Percentiles rank a stretch among this genome's conserved stretches.
phyloP scores from a whole-genome alignment of 2,113 vertebrate species.

The Myiopsitta monachus region DNA sequence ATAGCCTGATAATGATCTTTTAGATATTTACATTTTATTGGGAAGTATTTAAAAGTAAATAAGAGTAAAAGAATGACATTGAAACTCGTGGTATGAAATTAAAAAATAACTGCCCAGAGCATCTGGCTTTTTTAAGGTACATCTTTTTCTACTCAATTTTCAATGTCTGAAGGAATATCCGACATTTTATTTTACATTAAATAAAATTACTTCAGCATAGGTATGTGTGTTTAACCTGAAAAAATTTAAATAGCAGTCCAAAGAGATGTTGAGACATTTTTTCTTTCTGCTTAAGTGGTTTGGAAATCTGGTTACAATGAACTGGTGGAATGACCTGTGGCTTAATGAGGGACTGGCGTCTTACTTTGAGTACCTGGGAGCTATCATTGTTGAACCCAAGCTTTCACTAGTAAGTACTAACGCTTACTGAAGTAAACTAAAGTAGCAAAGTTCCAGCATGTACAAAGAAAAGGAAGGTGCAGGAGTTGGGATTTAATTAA shows the following conservation, averaged over 20 bases:
- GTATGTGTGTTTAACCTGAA: background rate
- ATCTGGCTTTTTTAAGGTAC: background rate
- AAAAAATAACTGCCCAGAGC: background rate
- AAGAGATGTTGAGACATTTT: background rate
- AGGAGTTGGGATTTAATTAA: background rate
- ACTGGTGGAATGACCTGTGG: constrained; percentile 85
- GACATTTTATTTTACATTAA: background rate
- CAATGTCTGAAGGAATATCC: background rate
- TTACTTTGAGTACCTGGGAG: constrained; percentile 72
- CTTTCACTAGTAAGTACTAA: constrained; percentile 66
- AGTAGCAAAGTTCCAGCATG: background rate
- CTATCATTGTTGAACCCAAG: constrained; percentile 55
- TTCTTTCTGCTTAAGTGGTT: constrained; percentile 77
- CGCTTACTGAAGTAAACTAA: background rate
- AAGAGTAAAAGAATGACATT: background rate
- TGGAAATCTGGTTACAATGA: constrained; percentile 85
- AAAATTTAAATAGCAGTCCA: background rate
- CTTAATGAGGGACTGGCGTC: constrained; percentile 81
- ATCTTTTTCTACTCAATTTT: background rate
- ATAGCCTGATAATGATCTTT: background rate
- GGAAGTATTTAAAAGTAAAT: background rate
- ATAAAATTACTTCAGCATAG: background rate
- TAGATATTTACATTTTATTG: background rate
- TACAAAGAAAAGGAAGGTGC: background rate
- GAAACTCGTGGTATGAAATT: background rate